phyloP scores from a whole-genome alignment of 1,140 invertebrate species.

The Scaptomyza hsui region DNA sequence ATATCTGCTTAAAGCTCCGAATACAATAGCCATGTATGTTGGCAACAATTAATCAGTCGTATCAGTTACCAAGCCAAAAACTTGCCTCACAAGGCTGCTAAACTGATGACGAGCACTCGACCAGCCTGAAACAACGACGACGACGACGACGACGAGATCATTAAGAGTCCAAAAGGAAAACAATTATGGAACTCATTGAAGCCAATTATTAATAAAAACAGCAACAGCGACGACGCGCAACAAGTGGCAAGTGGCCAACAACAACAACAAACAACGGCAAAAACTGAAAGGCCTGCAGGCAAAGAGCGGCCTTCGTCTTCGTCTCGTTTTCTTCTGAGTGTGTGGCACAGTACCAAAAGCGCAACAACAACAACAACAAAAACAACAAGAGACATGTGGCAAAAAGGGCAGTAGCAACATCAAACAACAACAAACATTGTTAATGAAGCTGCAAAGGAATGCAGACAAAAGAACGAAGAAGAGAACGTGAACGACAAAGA shows the following conservation, averaged over 20 bases:
- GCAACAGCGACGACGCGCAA: slow-evolving; percentile 33
- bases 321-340: slow-evolving; percentile 40
- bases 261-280: slow-evolving; percentile 31
- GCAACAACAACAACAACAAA: slow-evolving; percentile 51
- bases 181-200: slow-evolving; percentile 82
- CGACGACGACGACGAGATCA: slow-evolving; percentile 67
- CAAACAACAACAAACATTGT: slow-evolving; percentile 68
- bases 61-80: slow-evolving; percentile 12
- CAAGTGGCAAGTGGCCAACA: slow-evolving; percentile 49
- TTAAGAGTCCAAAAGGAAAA: slow-evolving; percentile 81
- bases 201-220: slow-evolving; percentile 81
- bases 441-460: slow-evolving; percentile 81
- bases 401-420: slow-evolving; percentile 63
- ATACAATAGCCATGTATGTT: not conserved
- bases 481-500: slow-evolving; percentile 37
- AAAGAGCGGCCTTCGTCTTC: slow-evolving; percentile 38
- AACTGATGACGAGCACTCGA: slow-evolving; percentile 52
- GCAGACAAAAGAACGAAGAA: slow-evolving; percentile 56
- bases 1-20: not conserved
- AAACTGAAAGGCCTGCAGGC: slow-evolving; percentile 59
- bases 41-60: slow-evolving; percentile 14
- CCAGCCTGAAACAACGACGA: slow-evolving; percentile 21
- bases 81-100: slow-evolving; percentile 50
- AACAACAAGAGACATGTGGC: slow-evolving; percentile 64
- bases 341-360: slow-evolving; percentile 77